Percentiles rank a stretch among this genome's conserved stretches.
Evolutionary conservation across 2,888 invertebrate species (phyloP).

Genomic region (Chloromyia formosa): DNA sequence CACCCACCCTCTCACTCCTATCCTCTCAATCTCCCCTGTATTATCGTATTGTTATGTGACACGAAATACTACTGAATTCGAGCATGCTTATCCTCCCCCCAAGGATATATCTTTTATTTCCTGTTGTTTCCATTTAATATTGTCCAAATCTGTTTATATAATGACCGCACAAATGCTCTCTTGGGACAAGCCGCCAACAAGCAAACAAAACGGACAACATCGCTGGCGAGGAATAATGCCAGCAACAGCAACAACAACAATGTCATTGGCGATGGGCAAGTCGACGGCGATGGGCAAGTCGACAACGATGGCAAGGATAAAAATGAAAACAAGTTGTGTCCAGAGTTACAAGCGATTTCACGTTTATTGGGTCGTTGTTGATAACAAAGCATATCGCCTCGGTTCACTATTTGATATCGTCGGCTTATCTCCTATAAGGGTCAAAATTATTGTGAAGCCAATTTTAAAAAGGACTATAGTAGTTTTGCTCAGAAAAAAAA

Average conservation of each 20-base stretch:
- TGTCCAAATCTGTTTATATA: conserved; percentile 43
- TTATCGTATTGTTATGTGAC: too few relatives aligned
- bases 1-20: too few relatives aligned
- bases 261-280: too few relatives aligned
- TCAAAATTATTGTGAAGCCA: not conserved
- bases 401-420: not conserved
- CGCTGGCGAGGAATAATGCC: too few relatives aligned
- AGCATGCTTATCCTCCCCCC: conserved; percentile 17
- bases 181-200: conserved; percentile 14
- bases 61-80: conserved; percentile 1
- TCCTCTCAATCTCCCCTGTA: too few relatives aligned
- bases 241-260: too few relatives aligned
- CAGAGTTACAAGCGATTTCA: conserved; percentile 20
- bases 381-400: conserved; percentile 18
- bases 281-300: not conserved
- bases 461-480: not conserved
- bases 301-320: conserved; percentile 23
- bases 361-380: conserved; percentile 28
- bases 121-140: conserved; percentile 43
- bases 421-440: not conserved
- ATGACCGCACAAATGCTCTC: conserved; percentile 40
- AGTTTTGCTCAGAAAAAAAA: not conserved
- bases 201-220: not conserved
- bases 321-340: conserved; percentile 15
- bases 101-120: conserved; percentile 36